Conservation (phyloP, 2,797 vertebrate genomes). For the Erpetoichthys calabaricus region DNA sequence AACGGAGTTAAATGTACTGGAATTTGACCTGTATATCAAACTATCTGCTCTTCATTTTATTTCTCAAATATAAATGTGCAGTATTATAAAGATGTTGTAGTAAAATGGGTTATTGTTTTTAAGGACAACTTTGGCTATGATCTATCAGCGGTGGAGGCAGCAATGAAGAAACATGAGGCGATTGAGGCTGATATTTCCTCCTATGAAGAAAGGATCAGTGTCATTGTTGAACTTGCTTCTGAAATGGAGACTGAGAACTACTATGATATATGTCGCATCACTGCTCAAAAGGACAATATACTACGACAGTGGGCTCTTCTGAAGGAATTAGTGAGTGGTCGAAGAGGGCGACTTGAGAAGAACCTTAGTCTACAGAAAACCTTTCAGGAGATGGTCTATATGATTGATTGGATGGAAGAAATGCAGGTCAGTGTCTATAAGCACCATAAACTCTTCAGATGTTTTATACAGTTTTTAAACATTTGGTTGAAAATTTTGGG, state of each 20-base stretch:
- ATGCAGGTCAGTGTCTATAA: slow-evolving; percentile 57
- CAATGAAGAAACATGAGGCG: slow-evolving; percentile 95
- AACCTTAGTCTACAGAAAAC: slow-evolving; percentile 83
- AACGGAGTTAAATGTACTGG: no score
- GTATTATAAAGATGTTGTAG: no score
- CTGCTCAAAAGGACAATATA: slow-evolving; percentile 75
- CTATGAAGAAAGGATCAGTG: slow-evolving; percentile 79
- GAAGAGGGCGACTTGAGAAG: slow-evolving; percentile 70
- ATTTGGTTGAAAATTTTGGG: no score
- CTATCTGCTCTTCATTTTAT: no score
- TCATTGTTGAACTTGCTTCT: slow-evolving; percentile 66
- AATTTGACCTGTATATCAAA: no score
- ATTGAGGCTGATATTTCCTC: slow-evolving; percentile 90
- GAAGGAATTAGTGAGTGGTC: slow-evolving; percentile 64
- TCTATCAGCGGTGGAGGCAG: slow-evolving; percentile 81
- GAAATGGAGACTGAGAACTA: slow-evolving; percentile 78
- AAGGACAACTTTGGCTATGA: slow-evolving; percentile 95
- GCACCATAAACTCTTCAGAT: no score
- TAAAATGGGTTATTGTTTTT: background rate
- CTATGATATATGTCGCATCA: slow-evolving; percentile 70
- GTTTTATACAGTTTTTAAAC: no score
- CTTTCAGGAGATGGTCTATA: slow-evolving; percentile 96
- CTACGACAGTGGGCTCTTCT: slow-evolving; percentile 79
- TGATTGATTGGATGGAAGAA: slow-evolving; percentile 98
- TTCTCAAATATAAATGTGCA: no score